Evolutionary conservation across 2,888 invertebrate species (phyloP).

Genomic region (Spatulosminthurus flaviceps): DNA sequence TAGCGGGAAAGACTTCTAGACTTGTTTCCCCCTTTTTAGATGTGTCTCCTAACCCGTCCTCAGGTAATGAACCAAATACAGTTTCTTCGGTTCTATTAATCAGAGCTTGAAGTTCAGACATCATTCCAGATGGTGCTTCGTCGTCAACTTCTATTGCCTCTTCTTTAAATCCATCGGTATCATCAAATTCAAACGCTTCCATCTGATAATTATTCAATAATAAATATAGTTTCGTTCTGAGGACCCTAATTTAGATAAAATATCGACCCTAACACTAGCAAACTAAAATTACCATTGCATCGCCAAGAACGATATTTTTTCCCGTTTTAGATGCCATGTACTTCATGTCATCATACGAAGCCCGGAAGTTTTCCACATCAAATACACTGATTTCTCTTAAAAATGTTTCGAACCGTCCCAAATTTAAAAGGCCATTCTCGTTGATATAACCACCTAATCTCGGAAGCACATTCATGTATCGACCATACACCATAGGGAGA

Average conservation of each 20-base stretch:
- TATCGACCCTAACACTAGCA: too few species aligned
- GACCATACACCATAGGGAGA: slow-evolving; percentile 83
- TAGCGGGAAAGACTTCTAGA: slow-evolving; percentile 68
- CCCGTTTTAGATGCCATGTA: slow-evolving; percentile 85
- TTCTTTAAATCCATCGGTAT: slow-evolving; percentile 56
- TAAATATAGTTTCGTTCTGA: background rate
- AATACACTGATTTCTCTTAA: slow-evolving; percentile 75
- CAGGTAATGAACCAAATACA: slow-evolving; percentile 66
- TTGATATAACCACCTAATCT: slow-evolving; percentile 92
- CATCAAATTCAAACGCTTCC: slow-evolving; percentile 61
- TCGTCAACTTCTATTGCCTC: slow-evolving; percentile 39
- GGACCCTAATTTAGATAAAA: too few species aligned
- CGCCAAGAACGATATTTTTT: slow-evolving; percentile 67
- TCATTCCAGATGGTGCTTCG: slow-evolving; percentile 53
- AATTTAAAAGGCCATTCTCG: slow-evolving; percentile 84
- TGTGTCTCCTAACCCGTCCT: slow-evolving; percentile 43
- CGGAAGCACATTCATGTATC: slow-evolving; percentile 87
- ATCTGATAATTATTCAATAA: slow-evolving; percentile 47
- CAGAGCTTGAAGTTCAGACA: slow-evolving; percentile 71
- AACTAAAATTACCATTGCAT: slow-evolving; percentile 59
- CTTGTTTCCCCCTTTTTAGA: slow-evolving; percentile 56
- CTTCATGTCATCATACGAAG: slow-evolving; percentile 81
- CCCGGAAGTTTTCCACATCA: slow-evolving; percentile 80
- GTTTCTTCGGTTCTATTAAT: slow-evolving; percentile 74
- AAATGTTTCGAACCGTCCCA: slow-evolving; percentile 78